Evolutionary conservation across 2,113 vertebrate genomes (phyloP).

Genomic region (Cryptomyrus ogoouensis): DNA sequence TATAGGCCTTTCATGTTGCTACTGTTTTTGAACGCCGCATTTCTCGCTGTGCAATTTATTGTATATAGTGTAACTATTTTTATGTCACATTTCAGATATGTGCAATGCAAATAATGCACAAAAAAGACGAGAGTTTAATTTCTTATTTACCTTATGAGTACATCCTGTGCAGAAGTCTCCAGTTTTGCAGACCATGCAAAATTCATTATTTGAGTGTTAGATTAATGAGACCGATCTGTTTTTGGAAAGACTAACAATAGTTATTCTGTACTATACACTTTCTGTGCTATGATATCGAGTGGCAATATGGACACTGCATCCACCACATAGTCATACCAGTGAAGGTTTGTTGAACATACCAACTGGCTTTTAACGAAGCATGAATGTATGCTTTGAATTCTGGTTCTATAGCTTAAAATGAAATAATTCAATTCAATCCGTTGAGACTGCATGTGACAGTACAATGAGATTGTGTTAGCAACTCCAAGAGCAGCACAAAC

Average conservation of each 20-base stretch:
- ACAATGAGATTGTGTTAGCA: not conserved
- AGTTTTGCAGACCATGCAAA: constrained; percentile 10
- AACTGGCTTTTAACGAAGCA: not conserved
- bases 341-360: not conserved
- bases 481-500: not conserved
- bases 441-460: not conserved
- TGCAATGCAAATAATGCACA: not conserved
- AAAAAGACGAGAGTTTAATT: not conserved
- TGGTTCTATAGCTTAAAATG: not conserved
- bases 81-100: not conserved
- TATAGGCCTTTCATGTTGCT: not conserved
- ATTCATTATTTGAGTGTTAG: constrained; percentile 23
- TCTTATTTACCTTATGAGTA: not conserved
- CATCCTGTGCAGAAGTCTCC: constrained; percentile 21
- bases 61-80: not conserved
- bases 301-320: not conserved
- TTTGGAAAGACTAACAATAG: constrained; percentile 28
- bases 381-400: not conserved
- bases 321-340: not conserved
- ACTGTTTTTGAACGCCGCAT: not conserved
- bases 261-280: constrained; percentile 31
- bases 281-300: not conserved
- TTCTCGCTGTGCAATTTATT: not conserved
- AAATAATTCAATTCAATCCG: constrained; percentile 20
- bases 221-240: constrained; percentile 33